These are phyloP conservation scores for Caenorhabditis tropicalis DNA, from an alignment of 1,140 invertebrate species.

Conservation along the genomic window DNA sequence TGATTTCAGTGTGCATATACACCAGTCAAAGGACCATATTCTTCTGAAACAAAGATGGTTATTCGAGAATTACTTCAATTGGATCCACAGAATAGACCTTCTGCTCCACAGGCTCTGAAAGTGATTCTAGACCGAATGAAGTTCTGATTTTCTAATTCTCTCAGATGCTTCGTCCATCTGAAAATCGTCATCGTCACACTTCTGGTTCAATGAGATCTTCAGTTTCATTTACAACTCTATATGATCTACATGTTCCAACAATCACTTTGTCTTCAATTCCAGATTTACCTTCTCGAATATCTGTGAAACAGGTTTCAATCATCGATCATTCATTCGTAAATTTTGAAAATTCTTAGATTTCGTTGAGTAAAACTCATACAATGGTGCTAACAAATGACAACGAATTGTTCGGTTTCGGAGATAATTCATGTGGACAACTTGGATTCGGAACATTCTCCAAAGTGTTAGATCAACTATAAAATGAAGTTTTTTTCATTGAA, in stretches of 20 bases:
- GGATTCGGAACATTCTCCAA: slow-evolving; percentile 75
- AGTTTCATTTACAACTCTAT: slow-evolving; percentile 72
- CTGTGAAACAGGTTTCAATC: slow-evolving; percentile 73
- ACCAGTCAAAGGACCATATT: slow-evolving; percentile 78
- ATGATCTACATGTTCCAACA: slow-evolving; percentile 73
- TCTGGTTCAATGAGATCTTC: slow-evolving; percentile 13
- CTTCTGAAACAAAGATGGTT: slow-evolving; percentile 76
- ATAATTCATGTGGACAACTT: slow-evolving; percentile 78
- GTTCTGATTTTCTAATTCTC: neutral
- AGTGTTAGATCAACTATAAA: slow-evolving; percentile 72
- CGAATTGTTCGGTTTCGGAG: slow-evolving; percentile 80
- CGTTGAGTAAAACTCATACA: slow-evolving; percentile 78
- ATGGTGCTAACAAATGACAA: slow-evolving; percentile 79
- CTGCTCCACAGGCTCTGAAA: slow-evolving; percentile 76
- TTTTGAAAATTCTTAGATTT: slow-evolving; percentile 72
- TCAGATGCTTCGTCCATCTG: slow-evolving; percentile 49
- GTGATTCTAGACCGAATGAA: slow-evolving; percentile 55
- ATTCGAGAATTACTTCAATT: slow-evolving; percentile 73
- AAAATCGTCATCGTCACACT: slow-evolving; percentile 21
- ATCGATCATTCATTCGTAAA: neutral
- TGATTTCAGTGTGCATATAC: slow-evolving; percentile 75
- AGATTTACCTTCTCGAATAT: slow-evolving; percentile 73
- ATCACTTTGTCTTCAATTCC: slow-evolving; percentile 72
- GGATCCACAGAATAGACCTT: slow-evolving; percentile 74
- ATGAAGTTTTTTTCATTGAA: neutral